These are phyloP conservation scores for Oryzias celebensis DNA, from an alignment of 2,113 vertebrate species.

Conservation along the genomic window DNA sequence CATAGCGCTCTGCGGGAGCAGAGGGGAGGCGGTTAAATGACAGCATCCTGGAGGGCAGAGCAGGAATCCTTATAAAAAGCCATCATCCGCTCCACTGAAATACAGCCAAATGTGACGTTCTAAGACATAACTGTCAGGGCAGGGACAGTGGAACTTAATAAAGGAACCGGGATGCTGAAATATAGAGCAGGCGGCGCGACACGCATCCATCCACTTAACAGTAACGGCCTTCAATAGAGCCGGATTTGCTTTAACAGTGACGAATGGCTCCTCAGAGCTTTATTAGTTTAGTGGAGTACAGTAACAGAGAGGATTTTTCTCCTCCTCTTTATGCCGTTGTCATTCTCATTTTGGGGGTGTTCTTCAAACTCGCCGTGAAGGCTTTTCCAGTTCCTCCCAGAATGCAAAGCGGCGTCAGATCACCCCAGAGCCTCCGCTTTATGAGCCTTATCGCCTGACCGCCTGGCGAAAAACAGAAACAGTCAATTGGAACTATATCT, in stretches of 20 bases:
- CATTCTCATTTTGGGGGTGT: slow-evolving; percentile 4
- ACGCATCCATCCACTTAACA: slow-evolving; percentile 61
- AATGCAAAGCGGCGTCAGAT: slow-evolving; percentile 49
- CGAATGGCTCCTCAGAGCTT: slow-evolving; percentile 39
- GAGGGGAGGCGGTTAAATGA: slow-evolving; percentile 23
- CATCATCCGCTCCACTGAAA: slow-evolving; percentile 55
- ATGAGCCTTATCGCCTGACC: slow-evolving; percentile 51
- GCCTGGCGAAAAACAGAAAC: slow-evolving; percentile 46
- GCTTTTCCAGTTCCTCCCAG: slow-evolving; percentile 33
- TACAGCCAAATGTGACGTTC: slow-evolving; percentile 50
- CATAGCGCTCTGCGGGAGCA: slow-evolving; percentile 32
- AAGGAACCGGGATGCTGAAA: slow-evolving; percentile 46
- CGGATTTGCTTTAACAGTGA: slow-evolving; percentile 50
- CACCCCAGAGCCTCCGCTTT: slow-evolving; percentile 31
- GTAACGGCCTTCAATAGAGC: slow-evolving; percentile 70
- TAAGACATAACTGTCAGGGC: slow-evolving; percentile 54
- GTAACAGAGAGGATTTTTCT: not conserved
- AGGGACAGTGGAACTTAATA: slow-evolving; percentile 57
- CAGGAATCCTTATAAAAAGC: slow-evolving; percentile 46
- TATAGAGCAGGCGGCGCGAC: slow-evolving; percentile 39
- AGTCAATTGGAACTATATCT: slow-evolving; percentile 65
- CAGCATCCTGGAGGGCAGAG: slow-evolving; percentile 15
- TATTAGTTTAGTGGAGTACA: slow-evolving; percentile 44
- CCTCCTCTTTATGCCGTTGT: not conserved
- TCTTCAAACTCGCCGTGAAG: slow-evolving; percentile 28